Evolutionary conservation across 2,113 vertebrate species (phyloP).

Genomic region (Osmerus eperlanus): DNA sequence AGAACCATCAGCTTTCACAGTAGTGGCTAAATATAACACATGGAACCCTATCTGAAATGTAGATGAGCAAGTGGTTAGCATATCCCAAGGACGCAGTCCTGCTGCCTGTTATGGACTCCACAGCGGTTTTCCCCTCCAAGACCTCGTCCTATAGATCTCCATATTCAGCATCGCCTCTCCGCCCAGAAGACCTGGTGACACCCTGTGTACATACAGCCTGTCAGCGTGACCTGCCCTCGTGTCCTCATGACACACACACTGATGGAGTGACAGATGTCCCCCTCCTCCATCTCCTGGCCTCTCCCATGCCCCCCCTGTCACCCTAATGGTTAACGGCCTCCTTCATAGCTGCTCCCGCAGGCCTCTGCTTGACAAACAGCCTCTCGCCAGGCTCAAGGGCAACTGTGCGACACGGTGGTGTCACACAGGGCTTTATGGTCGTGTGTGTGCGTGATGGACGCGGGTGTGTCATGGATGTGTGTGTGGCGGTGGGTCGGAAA

Average conservation of each 20-base stretch:
- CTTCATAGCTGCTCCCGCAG: background rate
- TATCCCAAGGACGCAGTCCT: no score
- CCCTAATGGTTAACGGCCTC: slow-evolving; percentile 15
- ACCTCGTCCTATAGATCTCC: no score
- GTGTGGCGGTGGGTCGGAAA: background rate
- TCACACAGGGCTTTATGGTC: background rate
- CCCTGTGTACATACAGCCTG: no score
- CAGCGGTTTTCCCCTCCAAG: no score
- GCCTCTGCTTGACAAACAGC: slow-evolving; percentile 23
- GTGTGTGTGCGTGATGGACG: background rate
- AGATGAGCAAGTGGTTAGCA: no score
- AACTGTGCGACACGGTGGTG: slow-evolving; percentile 2
- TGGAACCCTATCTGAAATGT: no score
- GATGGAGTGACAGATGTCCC: background rate
- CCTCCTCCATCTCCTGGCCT: background rate
- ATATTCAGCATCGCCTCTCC: no score
- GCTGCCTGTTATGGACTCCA: no score
- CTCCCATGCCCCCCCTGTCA: background rate
- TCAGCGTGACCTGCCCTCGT: background rate
- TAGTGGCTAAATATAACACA: no score
- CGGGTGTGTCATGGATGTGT: slow-evolving; percentile 5
- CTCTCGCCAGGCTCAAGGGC: slow-evolving; percentile 6
- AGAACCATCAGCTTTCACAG: no score
- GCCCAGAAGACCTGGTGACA: no score
- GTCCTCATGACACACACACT: background rate